Evolutionary conservation across 1,140 invertebrate genomes (phyloP).

Genomic region (Drosophila kohkoa): DNA sequence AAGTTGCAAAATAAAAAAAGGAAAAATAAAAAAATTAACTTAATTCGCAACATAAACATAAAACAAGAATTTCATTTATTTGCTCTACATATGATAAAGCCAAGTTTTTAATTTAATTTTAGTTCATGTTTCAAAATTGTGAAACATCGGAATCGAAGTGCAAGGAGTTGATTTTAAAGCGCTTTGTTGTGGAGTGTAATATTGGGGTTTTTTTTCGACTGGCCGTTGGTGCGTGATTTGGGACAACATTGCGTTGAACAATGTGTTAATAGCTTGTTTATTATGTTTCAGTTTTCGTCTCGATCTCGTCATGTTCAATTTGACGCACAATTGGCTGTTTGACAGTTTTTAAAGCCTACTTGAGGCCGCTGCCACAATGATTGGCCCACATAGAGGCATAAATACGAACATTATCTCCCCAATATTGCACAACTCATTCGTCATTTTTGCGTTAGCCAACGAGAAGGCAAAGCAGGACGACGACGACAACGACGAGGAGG

Average conservation of each 20-base stretch:
- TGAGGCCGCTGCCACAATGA: slow-evolving; percentile 13
- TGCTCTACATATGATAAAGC: too few relatives aligned
- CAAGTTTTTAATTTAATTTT: too few relatives aligned
- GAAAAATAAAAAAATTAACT: neutral
- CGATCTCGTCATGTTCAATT: slow-evolving; percentile 63
- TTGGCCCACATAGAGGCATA: slow-evolving; percentile 34
- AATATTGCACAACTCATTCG: slow-evolving; percentile 72
- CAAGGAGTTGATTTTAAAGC: neutral
- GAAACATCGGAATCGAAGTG: neutral
- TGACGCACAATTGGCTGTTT: slow-evolving; percentile 47
- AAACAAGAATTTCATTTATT: too few relatives aligned
- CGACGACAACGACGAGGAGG: neutral
- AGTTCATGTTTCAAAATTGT: too few relatives aligned
- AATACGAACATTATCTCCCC: slow-evolving; percentile 57
- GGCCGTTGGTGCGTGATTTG: slow-evolving; percentile 42
- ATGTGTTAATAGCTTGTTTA: slow-evolving; percentile 76
- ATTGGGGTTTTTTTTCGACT: neutral
- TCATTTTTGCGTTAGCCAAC: slow-evolving; percentile 64
- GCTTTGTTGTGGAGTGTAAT: slow-evolving; percentile 32
- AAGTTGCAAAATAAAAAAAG: neutral
- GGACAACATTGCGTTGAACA: slow-evolving; percentile 36
- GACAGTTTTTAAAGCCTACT: slow-evolving; percentile 58
- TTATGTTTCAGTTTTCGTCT: slow-evolving; percentile 53
- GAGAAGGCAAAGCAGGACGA: slow-evolving; percentile 1
- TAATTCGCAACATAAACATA: neutral